Percentiles rank a stretch among this genome's conserved stretches.
Conservation (phyloP, 2,113 vertebrate genomes). For the Stercorarius parasiticus region DNA sequence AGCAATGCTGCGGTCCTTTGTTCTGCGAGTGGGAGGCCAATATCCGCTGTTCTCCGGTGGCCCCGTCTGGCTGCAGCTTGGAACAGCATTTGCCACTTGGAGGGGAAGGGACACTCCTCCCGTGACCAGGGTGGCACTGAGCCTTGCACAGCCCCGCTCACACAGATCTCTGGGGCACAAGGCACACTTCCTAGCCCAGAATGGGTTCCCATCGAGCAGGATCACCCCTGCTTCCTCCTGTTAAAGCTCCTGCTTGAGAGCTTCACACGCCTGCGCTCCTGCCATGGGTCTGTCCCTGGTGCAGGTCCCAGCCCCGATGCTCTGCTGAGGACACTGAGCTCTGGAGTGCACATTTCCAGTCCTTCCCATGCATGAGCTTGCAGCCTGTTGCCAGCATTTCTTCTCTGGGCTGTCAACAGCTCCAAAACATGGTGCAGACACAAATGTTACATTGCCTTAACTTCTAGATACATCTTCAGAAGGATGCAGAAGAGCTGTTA, state of each 20-base stretch:
- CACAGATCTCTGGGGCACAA: accelerated
- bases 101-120: background rate
- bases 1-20: constrained; percentile 39
- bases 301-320: background rate
- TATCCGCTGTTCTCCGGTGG: constrained; percentile 43
- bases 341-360: background rate
- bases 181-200: background rate
- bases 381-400: background rate
- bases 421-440: background rate
- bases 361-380: background rate
- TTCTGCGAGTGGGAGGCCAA: background rate
- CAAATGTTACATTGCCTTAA: background rate
- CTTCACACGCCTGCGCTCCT: background rate
- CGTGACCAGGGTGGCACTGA: background rate
- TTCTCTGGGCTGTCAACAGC: background rate
- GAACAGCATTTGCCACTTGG: constrained; percentile 53
- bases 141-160: background rate
- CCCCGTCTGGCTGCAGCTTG: constrained; percentile 61
- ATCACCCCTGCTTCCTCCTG: background rate
- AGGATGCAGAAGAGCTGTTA: background rate
- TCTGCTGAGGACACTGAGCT: background rate
- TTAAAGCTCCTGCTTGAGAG: background rate
- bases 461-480: background rate
- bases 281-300: accelerated
- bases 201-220: accelerated